Conservation (phyloP, 2,113 vertebrate species). For the Psephotus haematonotus region DNA sequence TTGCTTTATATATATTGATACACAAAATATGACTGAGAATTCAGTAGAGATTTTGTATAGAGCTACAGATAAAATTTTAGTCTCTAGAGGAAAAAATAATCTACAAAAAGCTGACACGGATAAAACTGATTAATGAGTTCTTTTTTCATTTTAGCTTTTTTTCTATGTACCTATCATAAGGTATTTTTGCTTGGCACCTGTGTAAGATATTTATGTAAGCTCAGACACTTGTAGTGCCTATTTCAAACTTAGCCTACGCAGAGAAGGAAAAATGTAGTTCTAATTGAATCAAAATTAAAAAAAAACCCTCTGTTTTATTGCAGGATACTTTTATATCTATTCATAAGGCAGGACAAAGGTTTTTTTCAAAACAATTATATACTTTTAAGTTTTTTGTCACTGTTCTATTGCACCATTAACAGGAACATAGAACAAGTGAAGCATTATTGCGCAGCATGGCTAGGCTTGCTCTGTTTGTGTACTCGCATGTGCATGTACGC, state of each 20-base stretch:
- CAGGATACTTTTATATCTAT: not conserved
- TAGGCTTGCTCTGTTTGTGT: not conserved
- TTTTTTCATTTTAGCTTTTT: not conserved
- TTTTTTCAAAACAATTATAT: not conserved
- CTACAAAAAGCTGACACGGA: not conserved
- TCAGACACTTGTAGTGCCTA: not conserved
- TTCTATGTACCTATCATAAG: not conserved
- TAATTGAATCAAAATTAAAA: not conserved
- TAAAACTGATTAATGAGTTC: not conserved
- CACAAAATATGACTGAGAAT: not conserved
- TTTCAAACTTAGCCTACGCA: not conserved
- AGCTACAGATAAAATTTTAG: not conserved
- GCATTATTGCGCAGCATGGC: fast-evolving
- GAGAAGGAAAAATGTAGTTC: not conserved
- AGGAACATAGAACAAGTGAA: not conserved
- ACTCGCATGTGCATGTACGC: fast-evolving
- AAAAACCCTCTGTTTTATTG: not conserved
- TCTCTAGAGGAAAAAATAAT: not conserved
- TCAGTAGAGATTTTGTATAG: not conserved
- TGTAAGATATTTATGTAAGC: not conserved
- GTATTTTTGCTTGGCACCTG: not conserved
- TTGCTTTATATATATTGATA: not conserved
- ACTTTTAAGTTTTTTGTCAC: not conserved
- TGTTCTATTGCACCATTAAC: not conserved
- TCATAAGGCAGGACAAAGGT: not conserved